Base-by-base conservation (phyloP, 2,797 vertebrate species). In the Graptemys geographica region DNA sequence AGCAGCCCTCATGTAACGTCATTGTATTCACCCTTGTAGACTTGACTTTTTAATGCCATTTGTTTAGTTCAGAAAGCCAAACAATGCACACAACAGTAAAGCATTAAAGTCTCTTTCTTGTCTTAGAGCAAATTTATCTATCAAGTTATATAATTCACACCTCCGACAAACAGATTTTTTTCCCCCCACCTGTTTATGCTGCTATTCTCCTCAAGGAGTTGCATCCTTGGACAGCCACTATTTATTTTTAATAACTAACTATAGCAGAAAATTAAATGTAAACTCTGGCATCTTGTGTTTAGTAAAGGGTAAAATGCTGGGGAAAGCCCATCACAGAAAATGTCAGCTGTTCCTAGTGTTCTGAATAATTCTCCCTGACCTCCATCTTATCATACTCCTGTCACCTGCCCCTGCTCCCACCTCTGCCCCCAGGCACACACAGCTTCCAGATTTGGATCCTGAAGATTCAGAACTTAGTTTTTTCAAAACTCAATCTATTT, bases 401-500 rank as follows among this genome's bases (percentile, higher is more conserved):
- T 27, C 19, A 21, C 27, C 81, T 5, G 15, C 41, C 5, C 7
- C 31, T 3, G 33, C 23, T 65, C 9, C 44, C 8, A 19, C 2
- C 5, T 3, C 13, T 3, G 80, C 44, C 25, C 51, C 65, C 0
- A 0, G 81, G 93, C 93, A 90, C 81, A 90, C 33, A 88, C 0
- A 1, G 52, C 62, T 94, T 96, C 89, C 86, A 90, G 18, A 90
- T 89, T 83, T 84, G 83, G 82, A 93, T 80, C 78, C 51, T 51
- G 33, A 86, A 96, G 89, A 96, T 86, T 94, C 10, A 15, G 47
- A 93, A 95, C 91, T 87, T 86, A 90, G 84, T 72, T 94, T 95
- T 97, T 93, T 96, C 85, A 90, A 94, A 96, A 90, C 89, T 72
- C 83, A 91, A 65, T 88, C 88, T 96, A 94, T 96, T 97, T 97